These are phyloP conservation scores for Hofmannophila pseudospretella DNA, from an alignment of 2,888 invertebrate genomes.

Conservation along the genomic window DNA sequence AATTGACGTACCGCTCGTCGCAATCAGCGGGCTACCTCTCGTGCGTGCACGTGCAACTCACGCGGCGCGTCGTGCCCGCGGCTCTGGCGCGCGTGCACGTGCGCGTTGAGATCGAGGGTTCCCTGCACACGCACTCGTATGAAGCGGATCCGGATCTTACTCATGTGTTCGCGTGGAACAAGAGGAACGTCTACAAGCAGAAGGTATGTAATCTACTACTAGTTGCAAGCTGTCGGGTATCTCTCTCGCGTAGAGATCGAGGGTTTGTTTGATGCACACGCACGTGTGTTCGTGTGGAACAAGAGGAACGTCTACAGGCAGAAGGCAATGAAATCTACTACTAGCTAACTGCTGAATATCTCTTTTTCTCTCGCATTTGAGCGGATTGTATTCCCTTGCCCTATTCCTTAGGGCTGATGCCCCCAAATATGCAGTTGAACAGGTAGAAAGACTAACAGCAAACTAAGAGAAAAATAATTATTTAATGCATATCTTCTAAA, in stretches of 20 bases:
- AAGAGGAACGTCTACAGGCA: slow-evolving; percentile 98
- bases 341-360: slow-evolving; percentile 95
- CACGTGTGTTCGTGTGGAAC: slow-evolving; percentile 98
- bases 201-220: slow-evolving; percentile 79
- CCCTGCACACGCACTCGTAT: slow-evolving; percentile 93
- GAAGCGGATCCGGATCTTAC: slow-evolving; percentile 97
- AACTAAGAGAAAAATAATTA: too few relatives aligned
- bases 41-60: slow-evolving; percentile 93
- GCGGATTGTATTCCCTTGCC: too few relatives aligned
- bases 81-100: slow-evolving; percentile 93
- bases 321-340: slow-evolving; percentile 76
- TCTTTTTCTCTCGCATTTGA: too few relatives aligned
- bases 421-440: too few relatives aligned
- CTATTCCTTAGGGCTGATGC: too few relatives aligned
- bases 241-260: slow-evolving; percentile 95
- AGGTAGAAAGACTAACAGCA: too few relatives aligned
- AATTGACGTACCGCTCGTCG: slow-evolving; percentile 96
- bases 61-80: slow-evolving; percentile 87
- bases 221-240: slow-evolving; percentile 96
- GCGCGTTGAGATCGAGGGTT: slow-evolving; percentile 94
- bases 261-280: slow-evolving; percentile 93
- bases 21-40: slow-evolving; percentile 96
- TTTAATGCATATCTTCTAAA: too few relatives aligned
- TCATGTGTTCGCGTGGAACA: slow-evolving; percentile 98
- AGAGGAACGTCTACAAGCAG: slow-evolving; percentile 97